These are phyloP conservation scores for Eupithecia pulchellata DNA, from an alignment of 2,888 invertebrate species.

Conservation along the genomic window DNA sequence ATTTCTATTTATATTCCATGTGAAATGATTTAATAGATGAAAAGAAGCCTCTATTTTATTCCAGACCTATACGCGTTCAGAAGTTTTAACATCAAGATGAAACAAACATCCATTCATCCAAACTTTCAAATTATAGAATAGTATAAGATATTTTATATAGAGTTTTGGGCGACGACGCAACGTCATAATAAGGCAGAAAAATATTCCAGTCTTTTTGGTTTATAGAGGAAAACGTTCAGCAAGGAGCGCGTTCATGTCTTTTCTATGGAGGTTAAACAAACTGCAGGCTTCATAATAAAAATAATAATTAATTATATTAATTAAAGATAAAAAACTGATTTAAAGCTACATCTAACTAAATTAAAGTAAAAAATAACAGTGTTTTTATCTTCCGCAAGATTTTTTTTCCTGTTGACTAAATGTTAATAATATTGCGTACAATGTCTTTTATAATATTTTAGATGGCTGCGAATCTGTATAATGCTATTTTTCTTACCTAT, in stretches of 20 bases:
- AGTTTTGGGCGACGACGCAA: too few species aligned
- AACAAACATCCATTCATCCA: too few species aligned
- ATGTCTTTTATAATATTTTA: not conserved
- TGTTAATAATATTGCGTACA: not conserved
- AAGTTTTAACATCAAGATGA: too few species aligned
- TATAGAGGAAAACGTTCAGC: not conserved
- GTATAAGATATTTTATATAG: too few species aligned
- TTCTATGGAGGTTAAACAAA: not conserved
- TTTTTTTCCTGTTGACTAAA: not conserved
- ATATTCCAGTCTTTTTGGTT: not conserved
- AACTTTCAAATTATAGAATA: too few species aligned
- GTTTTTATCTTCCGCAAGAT: not conserved
- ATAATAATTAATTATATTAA: not conserved
- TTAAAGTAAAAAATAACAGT: not conserved
- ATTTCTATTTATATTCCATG: too few species aligned
- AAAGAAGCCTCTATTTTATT: too few species aligned
- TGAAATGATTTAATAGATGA: too few species aligned
- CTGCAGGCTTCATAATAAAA: not conserved
- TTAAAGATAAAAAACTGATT: not conserved
- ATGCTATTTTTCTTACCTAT: not conserved
- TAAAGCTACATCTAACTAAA: not conserved
- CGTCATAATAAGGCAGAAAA: not conserved
- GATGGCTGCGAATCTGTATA: not conserved
- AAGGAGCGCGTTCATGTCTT: conserved; percentile 19
- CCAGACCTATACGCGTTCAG: too few species aligned